Conservation (phyloP, 2,888 invertebrate species). For the Zonitis immaculata region DNA sequence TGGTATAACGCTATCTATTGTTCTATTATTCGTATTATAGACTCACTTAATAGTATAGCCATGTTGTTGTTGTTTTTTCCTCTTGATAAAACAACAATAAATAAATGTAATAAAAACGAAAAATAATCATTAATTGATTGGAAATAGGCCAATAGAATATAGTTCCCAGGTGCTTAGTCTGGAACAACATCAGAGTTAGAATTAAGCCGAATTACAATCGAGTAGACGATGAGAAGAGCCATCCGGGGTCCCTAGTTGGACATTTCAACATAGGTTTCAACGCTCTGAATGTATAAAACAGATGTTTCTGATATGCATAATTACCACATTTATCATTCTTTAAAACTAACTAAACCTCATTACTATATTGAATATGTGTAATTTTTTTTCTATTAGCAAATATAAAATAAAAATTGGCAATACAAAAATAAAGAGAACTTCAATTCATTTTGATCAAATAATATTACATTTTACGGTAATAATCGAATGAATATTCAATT, state of each 20-base stretch:
- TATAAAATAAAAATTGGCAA: too few relatives aligned
- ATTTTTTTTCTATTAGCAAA: too few relatives aligned
- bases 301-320: slow-evolving; percentile 27
- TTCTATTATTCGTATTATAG: background rate
- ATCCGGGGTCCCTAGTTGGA: slow-evolving; percentile 16
- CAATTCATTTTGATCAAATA: too few relatives aligned
- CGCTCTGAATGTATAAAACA: slow-evolving; percentile 22
- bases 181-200: slow-evolving; percentile 9
- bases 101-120: background rate
- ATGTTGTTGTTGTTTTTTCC: too few relatives aligned
- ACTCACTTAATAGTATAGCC: background rate
- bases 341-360: slow-evolving; percentile 17
- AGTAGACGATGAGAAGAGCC: slow-evolving; percentile 14
- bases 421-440: too few relatives aligned
- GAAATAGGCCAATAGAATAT: slow-evolving; percentile 2
- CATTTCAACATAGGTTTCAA: slow-evolving; percentile 20
- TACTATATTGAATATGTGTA: too few relatives aligned
- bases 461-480: too few relatives aligned
- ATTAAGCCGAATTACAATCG: slow-evolving; percentile 18
- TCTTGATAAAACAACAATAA: too few relatives aligned
- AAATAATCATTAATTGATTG: slow-evolving; percentile 13
- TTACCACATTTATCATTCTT: slow-evolving; percentile 26
- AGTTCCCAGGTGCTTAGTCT: slow-evolving; percentile 16
- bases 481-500: background rate
- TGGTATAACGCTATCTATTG: slow-evolving; percentile 8